A percentile compares a stretch with the other conserved stretches of the same genome.
Evolutionary conservation across 1,140 invertebrate genomes (phyloP).

Genomic region (Hesperophylax magnus): DNA sequence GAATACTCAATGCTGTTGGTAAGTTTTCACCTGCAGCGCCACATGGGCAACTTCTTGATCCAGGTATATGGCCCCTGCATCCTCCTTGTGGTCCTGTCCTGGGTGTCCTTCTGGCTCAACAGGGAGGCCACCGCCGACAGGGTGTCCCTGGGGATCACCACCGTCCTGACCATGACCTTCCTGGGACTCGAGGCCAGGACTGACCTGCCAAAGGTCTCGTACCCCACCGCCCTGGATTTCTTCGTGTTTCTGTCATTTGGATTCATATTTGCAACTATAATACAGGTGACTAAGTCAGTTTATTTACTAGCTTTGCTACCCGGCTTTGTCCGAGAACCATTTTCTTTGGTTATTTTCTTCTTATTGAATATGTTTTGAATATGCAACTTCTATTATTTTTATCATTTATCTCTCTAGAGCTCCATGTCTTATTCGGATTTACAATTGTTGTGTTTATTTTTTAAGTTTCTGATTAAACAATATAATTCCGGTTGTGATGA

Average conservation of each 20-base stretch:
- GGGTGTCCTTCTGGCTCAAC: constrained; percentile 94
- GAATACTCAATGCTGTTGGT: constrained; percentile 86
- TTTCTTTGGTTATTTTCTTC: too few relatives aligned
- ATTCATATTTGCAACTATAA: constrained; percentile 90
- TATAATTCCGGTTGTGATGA: too few relatives aligned
- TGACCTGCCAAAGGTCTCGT: constrained; percentile 89
- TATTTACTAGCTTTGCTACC: too few relatives aligned
- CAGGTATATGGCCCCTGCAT: constrained; percentile 92
- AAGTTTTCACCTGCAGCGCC: constrained; percentile 86
- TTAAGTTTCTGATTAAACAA: too few relatives aligned
- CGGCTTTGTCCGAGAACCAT: too few relatives aligned
- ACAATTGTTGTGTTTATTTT: too few relatives aligned
- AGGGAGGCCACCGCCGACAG: constrained; percentile 90
- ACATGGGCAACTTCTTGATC: constrained; percentile 91
- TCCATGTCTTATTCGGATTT: too few relatives aligned
- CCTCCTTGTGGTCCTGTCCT: constrained; percentile 88
- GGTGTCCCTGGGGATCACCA: constrained; percentile 88
- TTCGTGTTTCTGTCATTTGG: constrained; percentile 90
- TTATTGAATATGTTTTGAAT: too few relatives aligned
- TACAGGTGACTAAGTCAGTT: constrained; percentile 72
- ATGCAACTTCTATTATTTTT: too few relatives aligned
- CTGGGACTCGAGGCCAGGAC: constrained; percentile 87
- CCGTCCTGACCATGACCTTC: constrained; percentile 91
- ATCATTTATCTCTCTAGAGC: too few relatives aligned
- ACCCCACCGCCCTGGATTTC: constrained; percentile 89